Conservation (phyloP, 2,113 vertebrate genomes). For the Pristiophorus japonicus region DNA sequence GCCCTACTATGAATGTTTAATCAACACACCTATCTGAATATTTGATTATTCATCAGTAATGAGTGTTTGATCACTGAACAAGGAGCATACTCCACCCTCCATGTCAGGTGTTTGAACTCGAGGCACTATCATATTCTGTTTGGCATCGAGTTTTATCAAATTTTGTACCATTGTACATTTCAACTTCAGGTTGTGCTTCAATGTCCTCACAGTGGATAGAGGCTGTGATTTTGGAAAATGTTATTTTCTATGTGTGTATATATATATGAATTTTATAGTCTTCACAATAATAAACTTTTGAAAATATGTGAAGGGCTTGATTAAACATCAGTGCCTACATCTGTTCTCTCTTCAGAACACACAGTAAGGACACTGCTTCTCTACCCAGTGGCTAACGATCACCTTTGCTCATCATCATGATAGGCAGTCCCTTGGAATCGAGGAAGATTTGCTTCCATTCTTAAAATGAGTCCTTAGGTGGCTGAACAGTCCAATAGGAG, state of each 20-base stretch:
- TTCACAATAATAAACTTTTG: slow-evolving; percentile 18
- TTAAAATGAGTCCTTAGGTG: too few species aligned
- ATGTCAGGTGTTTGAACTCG: not conserved
- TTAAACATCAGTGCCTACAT: too few species aligned
- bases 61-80: too few species aligned
- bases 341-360: too few species aligned
- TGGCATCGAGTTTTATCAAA: not conserved
- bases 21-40: not conserved
- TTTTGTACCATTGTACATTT: not conserved
- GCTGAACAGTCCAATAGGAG: too few species aligned
- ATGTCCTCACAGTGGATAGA: not conserved
- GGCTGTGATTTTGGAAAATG: not conserved
- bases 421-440: too few species aligned
- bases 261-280: slow-evolving; percentile 8
- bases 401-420: too few species aligned
- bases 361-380: not conserved
- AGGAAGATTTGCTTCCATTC: too few species aligned
- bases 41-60: not conserved
- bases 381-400: not conserved
- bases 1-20: not conserved
- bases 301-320: not conserved
- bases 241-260: slow-evolving; percentile 28
- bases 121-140: too few species aligned
- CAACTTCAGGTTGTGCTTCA: not conserved
- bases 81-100: not conserved